Conservation (phyloP, 2,797 vertebrate species). For the Hapalemur alaotrensis region DNA sequence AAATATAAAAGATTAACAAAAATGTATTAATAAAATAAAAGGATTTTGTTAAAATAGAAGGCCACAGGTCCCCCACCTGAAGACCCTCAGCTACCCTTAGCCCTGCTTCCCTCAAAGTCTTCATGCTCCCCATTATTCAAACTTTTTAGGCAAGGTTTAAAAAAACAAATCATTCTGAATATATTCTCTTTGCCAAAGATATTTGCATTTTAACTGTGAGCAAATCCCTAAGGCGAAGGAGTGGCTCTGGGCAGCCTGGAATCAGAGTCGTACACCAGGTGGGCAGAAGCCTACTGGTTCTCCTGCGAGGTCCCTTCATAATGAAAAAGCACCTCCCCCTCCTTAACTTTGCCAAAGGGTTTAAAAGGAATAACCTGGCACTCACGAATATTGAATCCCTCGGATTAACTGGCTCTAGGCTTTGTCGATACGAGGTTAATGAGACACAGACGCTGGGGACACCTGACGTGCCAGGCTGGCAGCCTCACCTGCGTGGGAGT, state of each 20-base stretch:
- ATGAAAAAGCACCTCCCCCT: not conserved
- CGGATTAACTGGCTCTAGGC: constrained; percentile 20
- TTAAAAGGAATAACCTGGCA: not conserved
- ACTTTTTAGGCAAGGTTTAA: not conserved
- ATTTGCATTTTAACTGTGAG: constrained; percentile 39
- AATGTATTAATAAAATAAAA: not conserved
- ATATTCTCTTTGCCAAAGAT: constrained; percentile 15
- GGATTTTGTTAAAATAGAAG: not conserved
- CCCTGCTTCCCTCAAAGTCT: not conserved
- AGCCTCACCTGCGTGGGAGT: fast-evolving
- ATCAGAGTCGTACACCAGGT: not conserved
- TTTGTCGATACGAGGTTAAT: constrained; percentile 30
- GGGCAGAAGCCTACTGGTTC: not conserved
- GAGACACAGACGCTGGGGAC: not conserved
- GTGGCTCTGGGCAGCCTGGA: not conserved
- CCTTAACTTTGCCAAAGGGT: not conserved
- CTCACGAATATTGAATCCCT: not conserved
- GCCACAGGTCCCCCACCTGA: not conserved
- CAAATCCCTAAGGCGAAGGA: not conserved
- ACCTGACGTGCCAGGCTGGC: not conserved
- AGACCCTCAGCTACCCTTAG: not conserved
- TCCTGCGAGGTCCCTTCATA: not conserved
- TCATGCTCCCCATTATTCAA: not conserved
- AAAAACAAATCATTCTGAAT: constrained; percentile 25
- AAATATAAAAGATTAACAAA: too few relatives aligned